Percentiles rank a stretch among this genome's conserved stretches.
phyloP scores from a whole-genome alignment of 2,888 invertebrate genomes.

The Chaitophorus viminalis region DNA sequence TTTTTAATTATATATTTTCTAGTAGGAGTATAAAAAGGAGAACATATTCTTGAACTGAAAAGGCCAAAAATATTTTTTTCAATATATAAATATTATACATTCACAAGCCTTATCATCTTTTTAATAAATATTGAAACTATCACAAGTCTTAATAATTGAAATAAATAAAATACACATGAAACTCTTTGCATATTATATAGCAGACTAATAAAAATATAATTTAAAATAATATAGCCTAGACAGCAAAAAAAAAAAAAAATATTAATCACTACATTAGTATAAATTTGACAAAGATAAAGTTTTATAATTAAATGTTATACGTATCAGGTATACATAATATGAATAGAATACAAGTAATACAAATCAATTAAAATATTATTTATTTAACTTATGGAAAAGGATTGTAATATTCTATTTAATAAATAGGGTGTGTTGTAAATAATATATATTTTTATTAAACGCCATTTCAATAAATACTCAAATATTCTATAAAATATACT shows the following conservation, averaged over 20 bases:
- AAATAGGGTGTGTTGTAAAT: background rate
- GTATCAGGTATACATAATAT: conserved; percentile 27
- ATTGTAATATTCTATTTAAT: background rate
- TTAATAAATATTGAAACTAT: conserved; percentile 52
- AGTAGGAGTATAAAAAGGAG: conserved; percentile 61
- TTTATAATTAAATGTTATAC: conserved; percentile 21
- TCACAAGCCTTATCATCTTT: conserved; percentile 60
- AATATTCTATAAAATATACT: background rate
- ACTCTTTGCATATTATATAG: conserved; percentile 22
- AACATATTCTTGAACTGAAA: conserved; percentile 45
- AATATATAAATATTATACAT: conserved; percentile 55
- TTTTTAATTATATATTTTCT: conserved; percentile 50
- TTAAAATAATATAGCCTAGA: conserved; percentile 34
- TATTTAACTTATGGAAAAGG: background rate
- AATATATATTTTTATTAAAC: background rate
- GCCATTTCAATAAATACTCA: conserved; percentile 25
- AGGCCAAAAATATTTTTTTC: conserved; percentile 54
- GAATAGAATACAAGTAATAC: conserved; percentile 1
- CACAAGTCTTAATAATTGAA: conserved; percentile 58
- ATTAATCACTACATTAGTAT: conserved; percentile 15
- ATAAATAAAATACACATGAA: conserved; percentile 46
- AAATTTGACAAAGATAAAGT: conserved; percentile 5
- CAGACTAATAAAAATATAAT: conserved; percentile 39
- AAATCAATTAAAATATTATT: conserved; percentile 7
- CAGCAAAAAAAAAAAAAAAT: conserved; percentile 38